These are phyloP conservation scores for Allolobophora icterica DNA, from an alignment of 2,888 invertebrate genomes.

Conservation along the genomic window DNA sequence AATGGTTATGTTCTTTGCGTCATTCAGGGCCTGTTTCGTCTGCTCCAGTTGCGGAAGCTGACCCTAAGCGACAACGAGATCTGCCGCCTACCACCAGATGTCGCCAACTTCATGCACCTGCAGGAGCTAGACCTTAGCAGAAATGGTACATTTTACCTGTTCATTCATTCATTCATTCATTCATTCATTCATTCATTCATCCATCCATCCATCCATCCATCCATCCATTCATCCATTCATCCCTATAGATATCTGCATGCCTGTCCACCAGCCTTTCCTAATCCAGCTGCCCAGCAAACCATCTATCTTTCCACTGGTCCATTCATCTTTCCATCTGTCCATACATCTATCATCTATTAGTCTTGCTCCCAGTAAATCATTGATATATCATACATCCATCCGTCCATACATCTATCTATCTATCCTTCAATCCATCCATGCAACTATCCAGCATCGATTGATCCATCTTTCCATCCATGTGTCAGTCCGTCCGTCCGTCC, in stretches of 20 bases:
- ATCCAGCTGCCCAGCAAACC: not conserved
- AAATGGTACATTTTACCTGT: constrained; percentile 77
- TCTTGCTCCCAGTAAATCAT: not conserved
- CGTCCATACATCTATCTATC: constrained; percentile 4
- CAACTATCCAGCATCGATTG: no score
- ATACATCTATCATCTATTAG: not conserved
- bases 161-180: not conserved
- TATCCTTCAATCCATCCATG: constrained; percentile 7
- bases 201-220: not conserved
- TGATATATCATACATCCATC: not conserved
- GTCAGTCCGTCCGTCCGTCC: not conserved
- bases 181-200: not conserved
- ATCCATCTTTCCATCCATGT: constrained; percentile 14
- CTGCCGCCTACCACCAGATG: constrained; percentile 90
- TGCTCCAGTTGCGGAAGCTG: constrained; percentile 84
- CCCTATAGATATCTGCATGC: no score
- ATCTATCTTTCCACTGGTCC: not conserved
- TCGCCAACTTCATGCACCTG: constrained; percentile 95
- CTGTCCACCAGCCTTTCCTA: no score
- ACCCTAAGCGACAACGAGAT: constrained; percentile 99
- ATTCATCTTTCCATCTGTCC: not conserved
- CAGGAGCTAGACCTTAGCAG: constrained; percentile 97
- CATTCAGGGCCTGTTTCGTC: constrained; percentile 92
- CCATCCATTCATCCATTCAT: not conserved
- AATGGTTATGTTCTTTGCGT: not conserved